These are phyloP conservation scores for Temnothorax rugatulus DNA, from an alignment of 2,888 invertebrate genomes.

Conservation along the genomic window DNA sequence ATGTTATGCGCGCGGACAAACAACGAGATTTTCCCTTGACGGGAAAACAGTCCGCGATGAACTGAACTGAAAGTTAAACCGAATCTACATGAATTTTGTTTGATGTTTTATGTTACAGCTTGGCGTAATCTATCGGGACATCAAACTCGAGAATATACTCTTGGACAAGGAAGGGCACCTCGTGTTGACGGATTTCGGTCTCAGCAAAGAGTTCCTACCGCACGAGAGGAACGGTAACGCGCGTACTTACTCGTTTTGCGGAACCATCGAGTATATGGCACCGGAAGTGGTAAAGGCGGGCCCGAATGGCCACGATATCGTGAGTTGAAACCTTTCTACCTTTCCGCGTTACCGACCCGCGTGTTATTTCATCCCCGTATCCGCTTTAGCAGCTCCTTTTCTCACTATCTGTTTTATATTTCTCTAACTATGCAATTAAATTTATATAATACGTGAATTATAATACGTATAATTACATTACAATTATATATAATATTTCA, in stretches of 20 bases:
- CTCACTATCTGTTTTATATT: not conserved
- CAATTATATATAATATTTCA: not conserved
- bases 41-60: not conserved
- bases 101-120: constrained; percentile 89
- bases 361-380: constrained; percentile 7
- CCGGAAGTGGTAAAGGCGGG: constrained; percentile 94
- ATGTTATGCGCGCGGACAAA: not conserved
- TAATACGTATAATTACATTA: not conserved
- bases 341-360: not conserved
- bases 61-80: not conserved
- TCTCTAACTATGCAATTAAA: not conserved
- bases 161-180: constrained; percentile 98
- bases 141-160: constrained; percentile 98
- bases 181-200: constrained; percentile 98
- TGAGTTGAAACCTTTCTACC: constrained; percentile 88
- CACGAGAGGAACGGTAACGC: constrained; percentile 90
- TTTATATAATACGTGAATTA: not conserved
- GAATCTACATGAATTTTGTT: constrained; percentile 31
- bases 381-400: not conserved
- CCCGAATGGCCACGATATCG: constrained; percentile 97
- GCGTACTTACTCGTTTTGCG: constrained; percentile 98
- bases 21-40: too few species aligned
- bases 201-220: constrained; percentile 96
- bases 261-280: constrained; percentile 99
- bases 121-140: constrained; percentile 99